These are phyloP conservation scores for Turnix velox DNA, from an alignment of 2,113 vertebrate genomes.

Conservation along the genomic window DNA sequence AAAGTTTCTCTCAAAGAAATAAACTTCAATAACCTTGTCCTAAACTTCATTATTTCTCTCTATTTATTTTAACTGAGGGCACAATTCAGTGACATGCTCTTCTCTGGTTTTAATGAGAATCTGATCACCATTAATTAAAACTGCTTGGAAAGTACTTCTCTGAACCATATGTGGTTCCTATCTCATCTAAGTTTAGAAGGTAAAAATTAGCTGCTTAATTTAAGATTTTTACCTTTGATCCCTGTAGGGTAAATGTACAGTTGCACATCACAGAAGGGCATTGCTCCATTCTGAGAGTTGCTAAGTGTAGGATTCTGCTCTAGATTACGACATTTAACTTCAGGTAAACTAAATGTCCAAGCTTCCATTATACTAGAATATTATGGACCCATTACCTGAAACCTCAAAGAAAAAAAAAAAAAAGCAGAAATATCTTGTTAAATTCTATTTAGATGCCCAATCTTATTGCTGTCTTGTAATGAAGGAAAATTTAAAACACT, in stretches of 20 bases:
- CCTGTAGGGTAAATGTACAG: background rate
- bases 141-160: background rate
- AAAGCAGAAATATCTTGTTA: background rate
- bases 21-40: background rate
- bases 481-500: background rate
- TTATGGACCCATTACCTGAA: background rate
- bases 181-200: background rate
- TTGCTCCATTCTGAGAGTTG: background rate
- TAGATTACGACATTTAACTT: background rate
- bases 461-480: background rate
- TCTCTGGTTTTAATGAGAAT: background rate
- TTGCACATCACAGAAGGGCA: background rate
- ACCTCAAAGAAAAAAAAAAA: background rate
- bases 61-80: background rate
- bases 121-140: slow-evolving; percentile 37
- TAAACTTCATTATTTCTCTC: background rate
- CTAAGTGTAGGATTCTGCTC: background rate
- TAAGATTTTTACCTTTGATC: slow-evolving; percentile 2
- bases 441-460: background rate
- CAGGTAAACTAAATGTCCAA: background rate
- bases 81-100: background rate
- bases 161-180: background rate
- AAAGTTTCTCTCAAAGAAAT: background rate
- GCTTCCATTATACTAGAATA: background rate
- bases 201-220: slow-evolving; percentile 40